Percentiles rank a stretch among this genome's conserved stretches.
Conservation (phyloP, 2,888 invertebrate genomes). For the Synergus umbraculus region DNA sequence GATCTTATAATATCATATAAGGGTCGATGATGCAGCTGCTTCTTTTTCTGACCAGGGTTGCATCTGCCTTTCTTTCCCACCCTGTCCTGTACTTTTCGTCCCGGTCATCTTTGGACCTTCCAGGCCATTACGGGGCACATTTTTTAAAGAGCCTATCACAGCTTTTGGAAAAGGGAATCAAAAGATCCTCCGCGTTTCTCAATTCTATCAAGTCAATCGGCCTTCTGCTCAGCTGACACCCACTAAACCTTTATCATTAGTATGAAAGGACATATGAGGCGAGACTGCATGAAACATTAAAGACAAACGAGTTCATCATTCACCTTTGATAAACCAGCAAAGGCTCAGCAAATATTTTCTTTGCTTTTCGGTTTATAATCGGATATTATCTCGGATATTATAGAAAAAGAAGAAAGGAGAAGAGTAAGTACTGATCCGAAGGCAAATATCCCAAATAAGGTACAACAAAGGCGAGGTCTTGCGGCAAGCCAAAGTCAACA, state of each 20-base stretch:
- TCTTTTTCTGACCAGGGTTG: constrained; percentile 43
- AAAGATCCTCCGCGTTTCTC: not conserved
- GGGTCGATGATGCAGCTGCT: constrained; percentile 43
- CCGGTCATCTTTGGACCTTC: constrained; percentile 62
- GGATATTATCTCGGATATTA: not conserved
- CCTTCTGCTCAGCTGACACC: constrained; percentile 31
- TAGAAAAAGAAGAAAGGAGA: not conserved
- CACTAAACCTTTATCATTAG: constrained; percentile 9
- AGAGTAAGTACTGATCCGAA: constrained; percentile 12
- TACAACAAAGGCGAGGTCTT: constrained; percentile 10
- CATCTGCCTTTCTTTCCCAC: constrained; percentile 45
- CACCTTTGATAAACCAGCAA: not conserved
- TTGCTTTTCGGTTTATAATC: constrained; percentile 24
- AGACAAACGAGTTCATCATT: not conserved
- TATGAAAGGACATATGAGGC: not conserved
- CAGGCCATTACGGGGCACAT: constrained; percentile 63
- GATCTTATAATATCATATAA: constrained; percentile 16
- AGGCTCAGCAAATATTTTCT: constrained; percentile 35
- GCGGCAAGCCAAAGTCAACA: constrained; percentile 38
- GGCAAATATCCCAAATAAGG: not conserved
- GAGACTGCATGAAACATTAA: not conserved
- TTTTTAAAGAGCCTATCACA: constrained; percentile 51
- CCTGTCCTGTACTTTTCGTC: constrained; percentile 45
- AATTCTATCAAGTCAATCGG: constrained; percentile 23
- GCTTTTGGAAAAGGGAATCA: constrained; percentile 8